Evolutionary conservation across 2,797 vertebrate species (phyloP).

Genomic region (Balearica regulorum): DNA sequence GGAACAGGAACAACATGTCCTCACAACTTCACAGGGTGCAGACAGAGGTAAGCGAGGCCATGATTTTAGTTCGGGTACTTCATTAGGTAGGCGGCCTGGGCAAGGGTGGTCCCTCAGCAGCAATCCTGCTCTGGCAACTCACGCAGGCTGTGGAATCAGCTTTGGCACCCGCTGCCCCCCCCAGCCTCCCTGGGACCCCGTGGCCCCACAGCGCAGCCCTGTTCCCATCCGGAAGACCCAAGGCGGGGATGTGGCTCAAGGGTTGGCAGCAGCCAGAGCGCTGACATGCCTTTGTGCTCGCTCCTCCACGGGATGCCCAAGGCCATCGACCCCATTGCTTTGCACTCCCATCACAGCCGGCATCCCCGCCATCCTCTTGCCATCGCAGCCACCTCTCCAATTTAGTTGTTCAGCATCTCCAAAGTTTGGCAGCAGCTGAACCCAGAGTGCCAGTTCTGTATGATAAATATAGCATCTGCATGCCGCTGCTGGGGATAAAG

Average conservation of each 20-base stretch:
- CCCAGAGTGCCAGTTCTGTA: not conserved
- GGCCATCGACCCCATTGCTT: fast-evolving
- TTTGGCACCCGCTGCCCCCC: fast-evolving
- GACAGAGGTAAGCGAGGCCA: fast-evolving
- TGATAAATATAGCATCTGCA: not conserved
- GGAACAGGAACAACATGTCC: not conserved
- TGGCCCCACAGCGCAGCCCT: fast-evolving
- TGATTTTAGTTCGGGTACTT: not conserved
- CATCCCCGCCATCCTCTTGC: fast-evolving
- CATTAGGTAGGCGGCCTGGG: fast-evolving
- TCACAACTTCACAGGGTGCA: not conserved
- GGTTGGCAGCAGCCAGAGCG: fast-evolving
- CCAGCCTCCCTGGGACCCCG: fast-evolving
- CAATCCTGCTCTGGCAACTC: not conserved
- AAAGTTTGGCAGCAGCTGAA: not conserved
- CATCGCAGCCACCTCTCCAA: not conserved
- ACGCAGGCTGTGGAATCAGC: fast-evolving
- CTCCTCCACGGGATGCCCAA: fast-evolving
- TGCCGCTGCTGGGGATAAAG: not conserved
- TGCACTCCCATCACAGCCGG: no score
- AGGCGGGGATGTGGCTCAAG: fast-evolving
- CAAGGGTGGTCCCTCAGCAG: not conserved
- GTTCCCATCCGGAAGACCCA: not conserved
- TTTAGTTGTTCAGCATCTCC: not conserved
- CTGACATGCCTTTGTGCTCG: fast-evolving